Evolutionary conservation across 30 jellyfish, hydroid and myxozoan species (phyloP).

Genomic region (Rhopilema esculentum): DNA sequence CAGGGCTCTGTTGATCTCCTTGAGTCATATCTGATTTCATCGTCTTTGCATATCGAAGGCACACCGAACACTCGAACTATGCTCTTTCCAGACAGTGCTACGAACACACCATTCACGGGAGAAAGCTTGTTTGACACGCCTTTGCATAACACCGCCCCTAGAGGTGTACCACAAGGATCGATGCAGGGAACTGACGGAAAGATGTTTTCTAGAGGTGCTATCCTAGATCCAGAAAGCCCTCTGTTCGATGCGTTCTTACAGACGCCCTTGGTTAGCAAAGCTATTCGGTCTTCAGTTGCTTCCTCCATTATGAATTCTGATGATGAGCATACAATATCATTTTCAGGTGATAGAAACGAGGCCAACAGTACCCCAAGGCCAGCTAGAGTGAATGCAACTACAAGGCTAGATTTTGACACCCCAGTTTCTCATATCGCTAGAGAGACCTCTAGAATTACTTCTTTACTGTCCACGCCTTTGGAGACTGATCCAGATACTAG

Average conservation of each 20-base stretch:
- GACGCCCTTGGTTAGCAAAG: slow-evolving; percentile 24
- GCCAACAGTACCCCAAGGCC: not conserved
- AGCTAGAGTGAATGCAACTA: not conserved
- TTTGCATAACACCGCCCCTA: not conserved
- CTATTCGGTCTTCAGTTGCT: slow-evolving; percentile 18
- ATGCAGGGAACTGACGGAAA: not conserved
- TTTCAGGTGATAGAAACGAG: not conserved
- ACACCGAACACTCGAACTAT: not conserved
- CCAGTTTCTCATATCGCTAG: not conserved
- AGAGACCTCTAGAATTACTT: not conserved
- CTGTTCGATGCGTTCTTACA: slow-evolving; percentile 12
- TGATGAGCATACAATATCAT: too few species aligned
- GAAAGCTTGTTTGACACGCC: slow-evolving; percentile 7
- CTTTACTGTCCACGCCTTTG: not conserved
- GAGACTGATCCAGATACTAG: not conserved
- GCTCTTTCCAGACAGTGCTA: slow-evolving; percentile 1
- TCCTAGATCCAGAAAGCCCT: slow-evolving; percentile 1
- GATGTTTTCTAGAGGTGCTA: not conserved
- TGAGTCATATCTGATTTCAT: not conserved
- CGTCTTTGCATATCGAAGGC: not conserved
- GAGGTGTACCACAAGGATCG: not conserved
- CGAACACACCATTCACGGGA: slow-evolving; percentile 2
- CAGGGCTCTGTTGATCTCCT: not conserved
- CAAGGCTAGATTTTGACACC: not conserved
- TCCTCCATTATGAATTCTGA: not conserved